Conservation (phyloP, 2,113 vertebrate species). For the Halcyon malimbica region DNA sequence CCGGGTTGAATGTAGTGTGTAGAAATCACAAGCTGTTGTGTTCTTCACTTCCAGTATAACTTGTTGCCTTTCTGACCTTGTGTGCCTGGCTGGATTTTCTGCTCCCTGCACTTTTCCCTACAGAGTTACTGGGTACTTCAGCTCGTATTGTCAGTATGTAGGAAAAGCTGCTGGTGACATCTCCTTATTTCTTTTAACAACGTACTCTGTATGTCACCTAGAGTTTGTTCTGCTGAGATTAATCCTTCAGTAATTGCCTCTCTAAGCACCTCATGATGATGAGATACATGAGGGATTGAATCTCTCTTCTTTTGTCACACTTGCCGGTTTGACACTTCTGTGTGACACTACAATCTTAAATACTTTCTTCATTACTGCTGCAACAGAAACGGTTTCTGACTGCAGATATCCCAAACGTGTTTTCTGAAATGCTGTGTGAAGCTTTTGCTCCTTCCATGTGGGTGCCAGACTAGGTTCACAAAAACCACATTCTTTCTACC, state of each 20-base stretch:
- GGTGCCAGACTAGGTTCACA: neutral
- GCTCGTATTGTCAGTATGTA: neutral
- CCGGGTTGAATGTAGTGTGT: neutral
- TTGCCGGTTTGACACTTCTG: neutral
- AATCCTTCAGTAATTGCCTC: neutral
- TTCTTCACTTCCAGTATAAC: neutral
- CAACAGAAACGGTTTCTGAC: neutral
- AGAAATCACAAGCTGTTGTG: neutral
- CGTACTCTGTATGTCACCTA: neutral
- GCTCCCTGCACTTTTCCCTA: neutral
- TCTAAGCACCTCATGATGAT: neutral
- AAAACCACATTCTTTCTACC: neutral
- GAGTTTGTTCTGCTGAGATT: neutral
- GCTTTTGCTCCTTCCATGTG: neutral
- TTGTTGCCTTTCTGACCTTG: neutral
- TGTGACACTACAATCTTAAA: rapidly evolving
- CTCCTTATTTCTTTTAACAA: neutral
- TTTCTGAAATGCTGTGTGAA: neutral
- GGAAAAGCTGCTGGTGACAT: neutral
- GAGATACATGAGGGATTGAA: neutral
- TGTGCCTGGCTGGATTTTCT: neutral
- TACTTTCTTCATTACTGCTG: neutral
- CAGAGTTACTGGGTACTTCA: neutral
- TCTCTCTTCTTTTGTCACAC: neutral
- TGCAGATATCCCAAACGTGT: neutral